A percentile compares a stretch with the other conserved stretches of the same genome.
phyloP scores from a whole-genome alignment of 2,797 vertebrate species.

The Malacoctenus gilli region DNA sequence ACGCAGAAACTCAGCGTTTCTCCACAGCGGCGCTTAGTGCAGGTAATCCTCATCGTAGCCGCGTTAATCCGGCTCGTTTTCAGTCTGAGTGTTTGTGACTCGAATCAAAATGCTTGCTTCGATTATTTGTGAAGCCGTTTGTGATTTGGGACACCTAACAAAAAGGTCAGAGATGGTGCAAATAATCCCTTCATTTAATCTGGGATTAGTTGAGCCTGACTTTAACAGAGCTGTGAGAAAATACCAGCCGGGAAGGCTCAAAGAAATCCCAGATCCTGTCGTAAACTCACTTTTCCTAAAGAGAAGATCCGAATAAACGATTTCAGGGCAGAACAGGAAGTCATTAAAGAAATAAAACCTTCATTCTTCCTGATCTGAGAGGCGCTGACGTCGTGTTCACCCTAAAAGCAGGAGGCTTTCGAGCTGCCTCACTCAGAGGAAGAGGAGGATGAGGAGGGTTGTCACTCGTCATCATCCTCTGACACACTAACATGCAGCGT shows the following conservation, averaged over 20 bases:
- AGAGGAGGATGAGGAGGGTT: slow-evolving; percentile 68
- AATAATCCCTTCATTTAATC: slow-evolving; percentile 2
- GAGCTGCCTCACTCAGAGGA: slow-evolving; percentile 67
- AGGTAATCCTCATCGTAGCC: slow-evolving; percentile 28
- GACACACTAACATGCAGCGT: slow-evolving; percentile 85
- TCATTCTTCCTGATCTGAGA: not conserved
- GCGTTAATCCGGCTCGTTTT: too few species aligned
- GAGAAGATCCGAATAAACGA: too few species aligned
- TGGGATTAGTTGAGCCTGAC: slow-evolving; percentile 10
- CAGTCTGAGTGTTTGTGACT: too few species aligned
- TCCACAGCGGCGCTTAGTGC: not conserved
- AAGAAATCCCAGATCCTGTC: slow-evolving; percentile 1
- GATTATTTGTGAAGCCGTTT: not conserved
- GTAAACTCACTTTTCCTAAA: too few species aligned
- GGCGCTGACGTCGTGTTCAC: slow-evolving; percentile 34
- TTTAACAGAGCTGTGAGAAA: not conserved
- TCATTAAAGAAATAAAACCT: not conserved
- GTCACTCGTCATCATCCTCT: slow-evolving; percentile 85
- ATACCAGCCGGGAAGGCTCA: not conserved
- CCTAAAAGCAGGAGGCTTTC: slow-evolving; percentile 67
- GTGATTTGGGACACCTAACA: too few species aligned
- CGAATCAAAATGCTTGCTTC: not conserved
- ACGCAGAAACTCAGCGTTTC: not conserved
- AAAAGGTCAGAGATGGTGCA: too few species aligned
- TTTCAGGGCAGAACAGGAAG: too few species aligned